phyloP scores from a whole-genome alignment of 2,113 vertebrate genomes.

The Onychorhynchus coronatus region DNA sequence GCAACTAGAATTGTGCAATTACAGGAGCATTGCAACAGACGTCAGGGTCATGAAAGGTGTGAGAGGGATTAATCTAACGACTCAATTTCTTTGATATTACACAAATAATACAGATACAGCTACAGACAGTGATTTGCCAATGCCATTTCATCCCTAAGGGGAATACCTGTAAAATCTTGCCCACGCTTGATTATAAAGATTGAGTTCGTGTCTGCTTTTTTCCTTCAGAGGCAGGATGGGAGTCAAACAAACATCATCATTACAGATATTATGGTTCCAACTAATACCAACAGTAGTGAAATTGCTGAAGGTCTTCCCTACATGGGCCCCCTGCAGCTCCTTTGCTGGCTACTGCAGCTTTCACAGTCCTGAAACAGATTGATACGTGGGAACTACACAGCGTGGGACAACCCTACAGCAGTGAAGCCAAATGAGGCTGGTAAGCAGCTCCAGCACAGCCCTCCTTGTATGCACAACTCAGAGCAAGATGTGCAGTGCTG shows the following conservation, averaged over 20 bases:
- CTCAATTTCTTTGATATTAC: background rate
- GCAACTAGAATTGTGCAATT: slow-evolving; percentile 29
- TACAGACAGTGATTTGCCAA: slow-evolving; percentile 14
- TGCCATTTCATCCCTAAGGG: background rate
- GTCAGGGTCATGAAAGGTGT: slow-evolving; percentile 12
- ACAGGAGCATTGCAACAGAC: slow-evolving; percentile 20
- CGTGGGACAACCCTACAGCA: background rate
- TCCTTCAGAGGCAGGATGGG: background rate
- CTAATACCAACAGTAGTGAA: background rate
- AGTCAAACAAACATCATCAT: background rate
- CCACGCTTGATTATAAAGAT: background rate
- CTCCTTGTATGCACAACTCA: background rate
- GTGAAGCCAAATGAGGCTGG: background rate
- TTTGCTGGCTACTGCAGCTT: background rate
- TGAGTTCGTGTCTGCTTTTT: background rate
- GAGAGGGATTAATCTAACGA: background rate
- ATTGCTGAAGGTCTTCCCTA: background rate
- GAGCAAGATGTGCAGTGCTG: accelerated
- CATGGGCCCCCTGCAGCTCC: background rate
- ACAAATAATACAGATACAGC: background rate
- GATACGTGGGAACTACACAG: accelerated
- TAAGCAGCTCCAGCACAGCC: background rate
- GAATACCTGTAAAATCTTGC: slow-evolving; percentile 17
- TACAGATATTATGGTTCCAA: background rate
- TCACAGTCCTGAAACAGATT: background rate